Percentiles rank a stretch among this genome's conserved stretches.
These are phyloP conservation scores for Ornithoptera alexandrae DNA, from an alignment of 2,888 invertebrate genomes.

Conservation along the genomic window DNA sequence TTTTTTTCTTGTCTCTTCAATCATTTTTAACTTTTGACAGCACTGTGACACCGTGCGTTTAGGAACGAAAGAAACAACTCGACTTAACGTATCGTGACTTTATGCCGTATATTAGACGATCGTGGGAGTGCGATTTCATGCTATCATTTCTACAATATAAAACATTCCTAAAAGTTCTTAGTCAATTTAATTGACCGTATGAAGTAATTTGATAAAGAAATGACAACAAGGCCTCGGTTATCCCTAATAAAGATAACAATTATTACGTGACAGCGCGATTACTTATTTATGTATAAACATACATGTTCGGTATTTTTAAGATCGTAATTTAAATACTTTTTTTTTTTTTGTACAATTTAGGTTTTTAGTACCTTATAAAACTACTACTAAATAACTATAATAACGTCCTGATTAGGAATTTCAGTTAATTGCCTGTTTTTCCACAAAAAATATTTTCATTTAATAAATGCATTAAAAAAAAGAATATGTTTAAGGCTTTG, in stretches of 20 bases:
- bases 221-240: constrained; percentile 37
- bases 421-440: too few species aligned
- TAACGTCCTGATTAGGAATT: too few species aligned
- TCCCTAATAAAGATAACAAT: constrained; percentile 41
- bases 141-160: constrained; percentile 50
- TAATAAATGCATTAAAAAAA: too few species aligned
- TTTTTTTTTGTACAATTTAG: too few species aligned
- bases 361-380: too few species aligned
- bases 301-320: neutral
- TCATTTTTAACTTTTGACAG: constrained; percentile 71
- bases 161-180: constrained; percentile 41
- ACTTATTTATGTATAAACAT: neutral
- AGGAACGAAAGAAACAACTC: constrained; percentile 30
- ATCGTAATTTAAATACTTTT: neutral
- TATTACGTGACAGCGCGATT: constrained; percentile 22
- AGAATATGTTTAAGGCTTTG: too few species aligned
- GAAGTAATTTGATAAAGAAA: constrained; percentile 43
- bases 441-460: too few species aligned
- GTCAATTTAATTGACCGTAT: constrained; percentile 41
- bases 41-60: constrained; percentile 50
- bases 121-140: constrained; percentile 50
- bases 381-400: too few species aligned
- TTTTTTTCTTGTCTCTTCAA: constrained; percentile 60
- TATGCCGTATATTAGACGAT: constrained; percentile 43
- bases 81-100: constrained; percentile 42